phyloP scores from a whole-genome alignment of 2,797 vertebrate genomes.

The Cryptoblepharus egeriae region DNA sequence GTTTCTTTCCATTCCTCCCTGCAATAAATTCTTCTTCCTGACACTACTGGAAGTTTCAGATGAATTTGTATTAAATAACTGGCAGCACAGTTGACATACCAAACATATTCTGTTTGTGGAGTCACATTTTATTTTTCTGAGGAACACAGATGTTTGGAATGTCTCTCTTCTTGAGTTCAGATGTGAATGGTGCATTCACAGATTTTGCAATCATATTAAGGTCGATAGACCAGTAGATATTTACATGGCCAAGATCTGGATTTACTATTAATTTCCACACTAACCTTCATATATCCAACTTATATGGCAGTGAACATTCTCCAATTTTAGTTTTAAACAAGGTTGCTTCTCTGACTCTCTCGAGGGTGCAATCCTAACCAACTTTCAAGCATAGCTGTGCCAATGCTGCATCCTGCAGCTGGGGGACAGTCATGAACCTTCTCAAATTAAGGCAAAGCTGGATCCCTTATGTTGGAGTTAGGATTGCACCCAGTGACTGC shows the following conservation, averaged over 20 bases:
- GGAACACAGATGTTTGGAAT: conserved; percentile 29
- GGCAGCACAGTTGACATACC: conserved; percentile 34
- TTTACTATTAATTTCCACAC: not conserved
- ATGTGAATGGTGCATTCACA: not conserved
- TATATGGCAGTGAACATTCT: too few relatives aligned
- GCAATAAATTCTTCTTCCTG: conserved; percentile 52
- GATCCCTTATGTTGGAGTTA: too few relatives aligned
- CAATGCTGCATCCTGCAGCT: too few relatives aligned
- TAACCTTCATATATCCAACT: not conserved
- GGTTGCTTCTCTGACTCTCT: too few relatives aligned
- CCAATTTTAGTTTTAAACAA: too few relatives aligned
- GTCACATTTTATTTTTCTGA: conserved; percentile 44
- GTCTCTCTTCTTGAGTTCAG: not conserved
- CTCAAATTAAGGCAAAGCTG: too few relatives aligned
- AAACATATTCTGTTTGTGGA: conserved; percentile 38
- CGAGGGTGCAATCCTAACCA: too few relatives aligned
- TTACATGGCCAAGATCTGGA: not conserved
- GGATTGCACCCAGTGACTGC: too few relatives aligned
- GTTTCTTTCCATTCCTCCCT: conserved; percentile 23
- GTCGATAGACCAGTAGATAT: not conserved
- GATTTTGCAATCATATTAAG: not conserved
- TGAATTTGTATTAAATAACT: conserved; percentile 56
- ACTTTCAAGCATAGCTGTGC: too few relatives aligned
- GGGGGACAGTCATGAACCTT: too few relatives aligned
- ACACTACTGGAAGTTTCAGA: conserved; percentile 49